phyloP scores from a whole-genome alignment of 2,797 vertebrate genomes.

The Lerista edwardsae region DNA sequence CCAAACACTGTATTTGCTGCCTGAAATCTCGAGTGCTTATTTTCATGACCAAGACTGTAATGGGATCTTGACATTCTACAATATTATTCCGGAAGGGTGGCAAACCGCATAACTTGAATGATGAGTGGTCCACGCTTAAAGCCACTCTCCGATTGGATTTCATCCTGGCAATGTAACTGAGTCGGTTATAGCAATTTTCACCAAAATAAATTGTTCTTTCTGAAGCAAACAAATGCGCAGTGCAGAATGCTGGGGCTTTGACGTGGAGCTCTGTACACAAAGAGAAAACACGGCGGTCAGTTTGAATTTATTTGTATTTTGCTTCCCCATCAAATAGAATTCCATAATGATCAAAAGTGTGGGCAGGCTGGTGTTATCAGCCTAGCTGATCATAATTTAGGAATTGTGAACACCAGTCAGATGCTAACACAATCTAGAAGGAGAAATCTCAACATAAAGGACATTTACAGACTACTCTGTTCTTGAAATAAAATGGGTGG shows the following conservation, averaged over 20 bases:
- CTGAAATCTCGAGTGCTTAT: conserved; percentile 7
- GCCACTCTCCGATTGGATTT: conserved; percentile 40
- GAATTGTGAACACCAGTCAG: conserved; percentile 52
- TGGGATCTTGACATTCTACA: neutral
- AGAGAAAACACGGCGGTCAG: conserved; percentile 15
- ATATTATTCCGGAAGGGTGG: neutral
- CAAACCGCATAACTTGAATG: neutral
- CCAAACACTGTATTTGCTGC: neutral
- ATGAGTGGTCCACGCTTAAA: conserved; percentile 17
- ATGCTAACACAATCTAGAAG: conserved; percentile 32
- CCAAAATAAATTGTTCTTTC: conserved; percentile 42
- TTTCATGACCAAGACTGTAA: conserved; percentile 21
- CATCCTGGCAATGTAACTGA: neutral
- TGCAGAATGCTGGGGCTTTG: conserved; percentile 24
- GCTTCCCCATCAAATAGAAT: conserved; percentile 43
- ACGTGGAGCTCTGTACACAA: conserved; percentile 33
- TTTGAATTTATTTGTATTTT: conserved; percentile 55
- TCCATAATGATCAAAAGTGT: conserved; percentile 36
- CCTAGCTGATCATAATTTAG: conserved; percentile 55
- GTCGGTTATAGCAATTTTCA: conserved; percentile 8
- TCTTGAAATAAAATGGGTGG: conserved; percentile 43
- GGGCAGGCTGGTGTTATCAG: conserved; percentile 39
- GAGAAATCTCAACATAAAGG: conserved; percentile 42
- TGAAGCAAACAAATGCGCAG: conserved; percentile 12
- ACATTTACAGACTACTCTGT: conserved; percentile 18